Percentiles rank a stretch among this genome's conserved stretches.
Evolutionary conservation across 2,113 vertebrate species (phyloP).

Genomic region (Rattus rattus): DNA sequence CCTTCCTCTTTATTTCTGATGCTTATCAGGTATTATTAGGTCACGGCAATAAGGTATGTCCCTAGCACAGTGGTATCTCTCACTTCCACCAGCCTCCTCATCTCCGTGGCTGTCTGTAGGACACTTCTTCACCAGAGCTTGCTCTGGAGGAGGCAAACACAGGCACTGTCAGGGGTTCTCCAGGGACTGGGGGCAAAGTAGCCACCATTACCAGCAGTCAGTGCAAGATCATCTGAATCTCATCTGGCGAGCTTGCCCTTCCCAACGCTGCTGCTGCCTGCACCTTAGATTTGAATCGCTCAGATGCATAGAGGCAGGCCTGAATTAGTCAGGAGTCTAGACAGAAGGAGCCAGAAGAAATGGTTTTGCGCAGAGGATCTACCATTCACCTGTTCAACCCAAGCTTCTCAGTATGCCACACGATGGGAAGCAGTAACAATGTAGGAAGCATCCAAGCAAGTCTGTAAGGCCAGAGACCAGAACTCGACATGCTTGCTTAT

Average conservation of each 20-base stretch:
- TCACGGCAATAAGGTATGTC: background rate
- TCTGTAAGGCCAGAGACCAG: background rate
- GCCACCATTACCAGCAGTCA: background rate
- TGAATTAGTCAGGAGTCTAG: background rate
- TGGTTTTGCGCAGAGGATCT: background rate
- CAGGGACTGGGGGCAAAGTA: background rate
- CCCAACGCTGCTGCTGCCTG: background rate
- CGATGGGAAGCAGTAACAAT: background rate
- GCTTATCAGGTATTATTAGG: too few relatives aligned
- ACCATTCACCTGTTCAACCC: background rate
- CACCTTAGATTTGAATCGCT: background rate
- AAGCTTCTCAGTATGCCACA: background rate
- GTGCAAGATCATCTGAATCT: background rate
- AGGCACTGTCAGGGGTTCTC: background rate
- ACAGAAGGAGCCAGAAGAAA: background rate
- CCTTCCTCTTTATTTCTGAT: background rate
- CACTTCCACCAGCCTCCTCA: background rate
- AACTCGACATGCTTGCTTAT: accelerated
- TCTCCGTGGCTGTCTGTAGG: background rate
- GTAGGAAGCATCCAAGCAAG: accelerated
- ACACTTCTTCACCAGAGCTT: background rate
- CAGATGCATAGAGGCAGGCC: background rate
- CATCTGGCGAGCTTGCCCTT: background rate
- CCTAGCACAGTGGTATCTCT: background rate
- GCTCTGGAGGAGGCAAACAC: background rate